phyloP scores from a whole-genome alignment of 2,797 vertebrate species.

The Lemur catta region DNA sequence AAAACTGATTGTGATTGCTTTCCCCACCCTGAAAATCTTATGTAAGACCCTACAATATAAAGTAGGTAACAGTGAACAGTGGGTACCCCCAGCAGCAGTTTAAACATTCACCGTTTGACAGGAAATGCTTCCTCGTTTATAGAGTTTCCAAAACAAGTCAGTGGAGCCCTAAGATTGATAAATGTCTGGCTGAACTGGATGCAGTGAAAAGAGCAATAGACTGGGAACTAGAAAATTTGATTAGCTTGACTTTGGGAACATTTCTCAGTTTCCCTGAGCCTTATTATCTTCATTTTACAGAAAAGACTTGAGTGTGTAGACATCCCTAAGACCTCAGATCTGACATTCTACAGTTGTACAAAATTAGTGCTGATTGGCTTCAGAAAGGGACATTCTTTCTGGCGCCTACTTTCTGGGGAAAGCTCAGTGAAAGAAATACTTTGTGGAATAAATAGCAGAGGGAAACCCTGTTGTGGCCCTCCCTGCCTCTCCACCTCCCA shows the following conservation, averaged over 20 bases:
- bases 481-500: neutral
- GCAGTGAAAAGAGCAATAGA: neutral
- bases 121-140: neutral
- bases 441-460: neutral
- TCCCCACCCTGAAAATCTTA: neutral
- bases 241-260: neutral
- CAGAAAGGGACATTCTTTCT: neutral
- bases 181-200: neutral
- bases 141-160: neutral
- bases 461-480: neutral
- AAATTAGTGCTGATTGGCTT: neutral
- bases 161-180: neutral
- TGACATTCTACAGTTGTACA: neutral
- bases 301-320: neutral
- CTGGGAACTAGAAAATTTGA: neutral
- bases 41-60: neutral
- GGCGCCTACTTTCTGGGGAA: neutral
- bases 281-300: neutral
- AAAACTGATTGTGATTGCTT: neutral
- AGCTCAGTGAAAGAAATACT: neutral
- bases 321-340: neutral
- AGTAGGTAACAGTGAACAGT: neutral
- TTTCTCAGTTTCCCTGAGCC: neutral
- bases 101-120: neutral
- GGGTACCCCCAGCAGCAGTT: neutral